Evolutionary conservation across 2,888 invertebrate species (phyloP).

Genomic region (Melanostoma mellinum): DNA sequence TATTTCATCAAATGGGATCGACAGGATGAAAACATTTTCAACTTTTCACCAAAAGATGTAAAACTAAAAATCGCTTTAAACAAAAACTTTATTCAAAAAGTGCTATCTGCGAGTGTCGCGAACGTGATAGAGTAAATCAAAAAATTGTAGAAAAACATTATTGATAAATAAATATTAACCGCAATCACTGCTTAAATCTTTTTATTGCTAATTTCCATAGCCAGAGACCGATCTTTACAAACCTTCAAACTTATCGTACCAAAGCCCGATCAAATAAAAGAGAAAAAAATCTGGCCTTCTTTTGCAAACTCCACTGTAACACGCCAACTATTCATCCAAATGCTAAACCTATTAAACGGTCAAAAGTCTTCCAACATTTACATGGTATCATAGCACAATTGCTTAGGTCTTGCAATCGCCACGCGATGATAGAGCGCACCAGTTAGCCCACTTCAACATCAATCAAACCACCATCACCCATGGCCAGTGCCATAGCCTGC

Average conservation of each 20-base stretch:
- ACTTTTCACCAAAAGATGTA: too few species aligned
- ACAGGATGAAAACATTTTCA: too few species aligned
- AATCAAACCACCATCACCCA: constrained; percentile 38
- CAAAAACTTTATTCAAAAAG: too few species aligned
- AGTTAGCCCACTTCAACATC: constrained; percentile 57
- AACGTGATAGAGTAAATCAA: too few species aligned
- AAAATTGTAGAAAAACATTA: too few species aligned
- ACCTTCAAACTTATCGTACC: neutral
- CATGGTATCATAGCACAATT: constrained; percentile 31
- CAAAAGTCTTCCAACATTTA: constrained; percentile 46
- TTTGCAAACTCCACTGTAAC: constrained; percentile 41
- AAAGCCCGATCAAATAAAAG: too few species aligned
- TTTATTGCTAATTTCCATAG: neutral
- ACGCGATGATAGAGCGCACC: constrained; percentile 38
- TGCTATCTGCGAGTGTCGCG: too few species aligned
- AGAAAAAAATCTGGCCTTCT: neutral
- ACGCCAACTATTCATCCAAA: constrained; percentile 27
- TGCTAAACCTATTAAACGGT: constrained; percentile 42
- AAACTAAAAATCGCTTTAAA: too few species aligned
- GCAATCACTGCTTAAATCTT: too few species aligned
- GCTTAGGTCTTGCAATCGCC: constrained; percentile 11
- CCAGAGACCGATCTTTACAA: neutral
- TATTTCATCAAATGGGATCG: too few species aligned
- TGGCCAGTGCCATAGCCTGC: constrained; percentile 13
- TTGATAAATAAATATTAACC: too few species aligned